These are phyloP conservation scores for Leptocoma aspasia DNA, from an alignment of 2,113 vertebrate species.

Conservation along the genomic window DNA sequence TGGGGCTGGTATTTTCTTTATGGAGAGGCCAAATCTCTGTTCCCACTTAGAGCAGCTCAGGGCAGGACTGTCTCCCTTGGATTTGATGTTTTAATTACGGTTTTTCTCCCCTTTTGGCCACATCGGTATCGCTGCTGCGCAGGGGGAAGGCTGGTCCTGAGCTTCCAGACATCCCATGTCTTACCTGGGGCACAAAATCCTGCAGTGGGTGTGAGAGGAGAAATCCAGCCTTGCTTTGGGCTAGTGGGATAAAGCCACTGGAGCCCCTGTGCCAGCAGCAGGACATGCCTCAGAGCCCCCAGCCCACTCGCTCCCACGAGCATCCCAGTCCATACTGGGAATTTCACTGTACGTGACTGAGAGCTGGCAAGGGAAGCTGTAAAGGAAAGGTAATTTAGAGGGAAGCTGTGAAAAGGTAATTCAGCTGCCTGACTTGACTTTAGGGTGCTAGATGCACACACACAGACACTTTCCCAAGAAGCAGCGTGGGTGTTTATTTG, in stretches of 20 bases:
- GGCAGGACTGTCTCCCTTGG: neutral
- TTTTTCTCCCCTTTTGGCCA: neutral
- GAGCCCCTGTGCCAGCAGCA: neutral
- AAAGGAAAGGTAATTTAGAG: neutral
- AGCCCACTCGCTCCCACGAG: fast-evolving
- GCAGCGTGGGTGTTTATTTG: neutral
- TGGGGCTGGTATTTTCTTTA: neutral
- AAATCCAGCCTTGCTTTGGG: neutral
- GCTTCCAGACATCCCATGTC: neutral
- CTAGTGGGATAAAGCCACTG: neutral
- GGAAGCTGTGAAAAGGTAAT: neutral
- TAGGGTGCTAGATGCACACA: neutral
- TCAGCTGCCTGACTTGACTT: neutral
- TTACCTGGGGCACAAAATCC: neutral
- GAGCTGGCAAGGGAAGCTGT: neutral
- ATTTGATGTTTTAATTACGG: neutral
- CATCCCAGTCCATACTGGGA: neutral
- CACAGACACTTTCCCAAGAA: neutral
- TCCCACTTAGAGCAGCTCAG: neutral
- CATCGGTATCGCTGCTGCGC: fast-evolving
- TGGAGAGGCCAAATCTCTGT: neutral
- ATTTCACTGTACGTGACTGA: neutral
- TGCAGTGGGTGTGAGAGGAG: neutral
- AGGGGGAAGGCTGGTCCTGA: neutral
- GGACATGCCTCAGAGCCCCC: neutral